Base-by-base conservation (phyloP, 1,140 invertebrate genomes). In the Andricus grossulariae region DNA sequence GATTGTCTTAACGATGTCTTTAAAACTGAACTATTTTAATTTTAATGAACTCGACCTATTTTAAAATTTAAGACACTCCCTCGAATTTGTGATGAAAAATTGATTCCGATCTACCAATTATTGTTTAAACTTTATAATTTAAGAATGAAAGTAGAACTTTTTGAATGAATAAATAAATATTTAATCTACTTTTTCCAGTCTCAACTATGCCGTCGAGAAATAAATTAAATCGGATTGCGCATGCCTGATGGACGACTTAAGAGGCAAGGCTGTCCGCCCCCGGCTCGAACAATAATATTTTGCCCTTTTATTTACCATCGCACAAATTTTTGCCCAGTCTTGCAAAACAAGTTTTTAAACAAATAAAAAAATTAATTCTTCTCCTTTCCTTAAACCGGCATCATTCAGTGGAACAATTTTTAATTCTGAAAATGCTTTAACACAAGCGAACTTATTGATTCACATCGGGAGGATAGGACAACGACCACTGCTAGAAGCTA, bases 381-480 rank as follows among this genome's bases (percentile, higher is more conserved):
- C 25, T 1, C 6, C 16, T 39, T 39, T n/a, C 7, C 13, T 39
- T 16, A 10, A 12, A 13, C 13, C 15, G n/a, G 39, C 3, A 15
- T 66, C 16, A 39, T 32, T 13, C 8, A 12, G 16, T n/a, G 8
- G 1, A 4, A 21, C 12, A 1, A 3, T 39, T 7, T 66, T 66
- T 39, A n/a, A 66, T 66, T 66, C 16, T 16, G 39, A 66, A 32
- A 66, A 66, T 66, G 60, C 39, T 15, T 66, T 66, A 66, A 66
- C 60, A n/a, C 13, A 39, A 66, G 60, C 13, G 25, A 8, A 79
- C 78, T 85, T 88, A 88, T 88, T 86, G 87, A 88, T 88, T 86
- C 75, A 18, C 71, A 60, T 81, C 71, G 60, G 57, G 25, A 21
- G 57, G 60, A 66, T 66, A 66, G 11, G n/a, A 32, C 39, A 66